These are phyloP conservation scores for Ctenoplectra terminalis DNA, from an alignment of 1,140 invertebrate species.

Conservation along the genomic window DNA sequence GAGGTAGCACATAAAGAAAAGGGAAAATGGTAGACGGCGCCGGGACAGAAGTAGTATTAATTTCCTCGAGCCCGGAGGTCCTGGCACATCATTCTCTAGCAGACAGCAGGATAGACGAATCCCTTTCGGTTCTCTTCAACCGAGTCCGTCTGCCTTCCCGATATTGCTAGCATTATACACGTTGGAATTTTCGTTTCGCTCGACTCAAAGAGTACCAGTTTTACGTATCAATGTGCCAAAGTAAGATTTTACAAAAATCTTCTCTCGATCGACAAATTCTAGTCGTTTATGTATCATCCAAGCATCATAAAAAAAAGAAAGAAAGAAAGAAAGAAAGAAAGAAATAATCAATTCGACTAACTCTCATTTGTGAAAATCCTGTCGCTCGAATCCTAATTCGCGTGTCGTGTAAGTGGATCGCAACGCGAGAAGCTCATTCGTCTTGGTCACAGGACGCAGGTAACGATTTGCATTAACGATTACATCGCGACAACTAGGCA, in stretches of 20 bases:
- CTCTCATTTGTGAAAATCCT: too few relatives aligned
- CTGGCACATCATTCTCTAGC: conserved; percentile 64
- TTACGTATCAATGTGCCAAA: background rate
- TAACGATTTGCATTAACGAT: conserved; percentile 8
- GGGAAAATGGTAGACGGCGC: conserved; percentile 54
- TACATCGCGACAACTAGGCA: background rate
- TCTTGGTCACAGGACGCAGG: background rate
- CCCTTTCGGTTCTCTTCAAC: conserved; percentile 40
- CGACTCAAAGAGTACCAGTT: background rate
- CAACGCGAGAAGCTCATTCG: background rate
- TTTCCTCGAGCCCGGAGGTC: conserved; percentile 67
- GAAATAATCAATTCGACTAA: background rate
- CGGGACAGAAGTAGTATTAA: conserved; percentile 75
- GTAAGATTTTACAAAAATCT: background rate
- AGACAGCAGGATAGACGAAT: conserved; percentile 49
- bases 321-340: background rate
- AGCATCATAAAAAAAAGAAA: too few relatives aligned
- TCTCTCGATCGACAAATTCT: background rate
- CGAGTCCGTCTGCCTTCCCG: conserved; percentile 7
- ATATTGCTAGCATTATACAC: conserved; percentile 39
- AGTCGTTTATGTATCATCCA: too few relatives aligned
- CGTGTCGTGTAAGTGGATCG: background rate
- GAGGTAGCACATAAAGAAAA: conserved; percentile 44
- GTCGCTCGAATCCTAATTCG: too few relatives aligned
- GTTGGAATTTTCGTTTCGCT: background rate